phyloP scores from a whole-genome alignment of 2,888 invertebrate genomes.

The Amphipyra tragopoginis region DNA sequence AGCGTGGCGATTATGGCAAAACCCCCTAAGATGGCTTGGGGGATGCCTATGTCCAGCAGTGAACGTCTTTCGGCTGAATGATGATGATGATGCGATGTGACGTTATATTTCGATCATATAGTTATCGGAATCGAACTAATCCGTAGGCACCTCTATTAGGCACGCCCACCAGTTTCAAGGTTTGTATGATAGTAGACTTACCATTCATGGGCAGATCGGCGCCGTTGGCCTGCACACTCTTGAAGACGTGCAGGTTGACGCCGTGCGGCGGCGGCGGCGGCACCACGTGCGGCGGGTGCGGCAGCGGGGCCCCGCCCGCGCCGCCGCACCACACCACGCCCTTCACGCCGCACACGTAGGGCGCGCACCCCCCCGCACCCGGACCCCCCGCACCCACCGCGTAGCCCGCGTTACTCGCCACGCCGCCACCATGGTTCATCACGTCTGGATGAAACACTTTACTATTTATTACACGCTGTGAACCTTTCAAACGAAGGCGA shows the following conservation, averaged over 20 bases:
- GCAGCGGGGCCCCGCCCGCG: slow-evolving; percentile 55
- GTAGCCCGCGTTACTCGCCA: slow-evolving; percentile 17
- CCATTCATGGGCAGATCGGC: slow-evolving; percentile 90
- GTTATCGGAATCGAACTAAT: too few species aligned
- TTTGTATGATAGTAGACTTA: slow-evolving; percentile 56
- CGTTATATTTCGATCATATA: too few species aligned
- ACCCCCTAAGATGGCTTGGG: too few species aligned
- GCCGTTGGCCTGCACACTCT: slow-evolving; percentile 87
- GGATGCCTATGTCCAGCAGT: too few species aligned
- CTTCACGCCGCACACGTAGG: slow-evolving; percentile 75
- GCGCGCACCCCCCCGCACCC: slow-evolving; percentile 54
- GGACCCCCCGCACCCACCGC: slow-evolving; percentile 29
- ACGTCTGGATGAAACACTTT: slow-evolving; percentile 20
- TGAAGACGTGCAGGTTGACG: slow-evolving; percentile 76
- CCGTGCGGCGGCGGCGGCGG: slow-evolving; percentile 65
- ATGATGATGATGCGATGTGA: too few species aligned
- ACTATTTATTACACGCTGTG: too few species aligned
- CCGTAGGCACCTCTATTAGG: too few species aligned
- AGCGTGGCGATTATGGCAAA: too few species aligned
- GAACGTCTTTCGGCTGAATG: too few species aligned
- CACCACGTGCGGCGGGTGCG: slow-evolving; percentile 54
- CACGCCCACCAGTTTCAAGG: too few species aligned
- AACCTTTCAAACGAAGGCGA: too few species aligned
- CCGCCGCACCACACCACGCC: slow-evolving; percentile 73
- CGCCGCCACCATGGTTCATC: slow-evolving; percentile 38